Base-by-base conservation (phyloP, 2,888 invertebrate species). In the Amphipyra berbera region DNA sequence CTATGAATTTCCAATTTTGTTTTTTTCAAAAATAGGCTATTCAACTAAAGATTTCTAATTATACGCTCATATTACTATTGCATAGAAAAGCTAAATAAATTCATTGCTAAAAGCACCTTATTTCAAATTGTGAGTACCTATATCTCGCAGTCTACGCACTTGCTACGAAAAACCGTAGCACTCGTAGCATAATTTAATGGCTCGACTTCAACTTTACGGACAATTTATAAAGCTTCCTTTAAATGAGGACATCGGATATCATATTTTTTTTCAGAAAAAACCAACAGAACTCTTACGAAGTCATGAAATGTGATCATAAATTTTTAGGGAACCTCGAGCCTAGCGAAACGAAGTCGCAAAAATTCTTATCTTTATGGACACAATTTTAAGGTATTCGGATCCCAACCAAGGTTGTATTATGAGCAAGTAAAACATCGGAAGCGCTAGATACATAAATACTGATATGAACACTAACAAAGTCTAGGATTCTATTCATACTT, bases 281-380 rank as follows among this genome's bases (percentile, higher is more conserved):
- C 79, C 82, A 78, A 78, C 76, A 78, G 82, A 86, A 88, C 78
- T 84, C 84, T 84, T 83, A 82, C 83, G 76, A 85, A 87, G 82
- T 84, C 86, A 82, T 86, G 85, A 87, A 89, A 88, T 79, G 82
- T 79, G 85, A 85, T 86, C 88, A 87, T 90, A 89, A 89, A 88
- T 88, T 89, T 87, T 85, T 82, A 84, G 83, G 76, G 79, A 83
- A 83, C 82, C 83, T 80, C 81, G 69, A 81, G 81, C 82, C 82
- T 83, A 82, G 76, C 81, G 76, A 84, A 85, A 83, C 83, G 83
- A 84, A 87, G 84, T 87, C 86, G 78, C 84, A 87, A 88, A 85
- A 86, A 86, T 82, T 87, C 87, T 89, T 89, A 89, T 89, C 89
- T 90, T 89, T 88, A 90, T 84, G 83, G 82, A 83, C 85, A 84